Percentiles rank a stretch among this genome's conserved stretches.
These are phyloP conservation scores for Okamejei kenojei DNA, from an alignment of 2,797 vertebrate genomes.

Conservation along the genomic window DNA sequence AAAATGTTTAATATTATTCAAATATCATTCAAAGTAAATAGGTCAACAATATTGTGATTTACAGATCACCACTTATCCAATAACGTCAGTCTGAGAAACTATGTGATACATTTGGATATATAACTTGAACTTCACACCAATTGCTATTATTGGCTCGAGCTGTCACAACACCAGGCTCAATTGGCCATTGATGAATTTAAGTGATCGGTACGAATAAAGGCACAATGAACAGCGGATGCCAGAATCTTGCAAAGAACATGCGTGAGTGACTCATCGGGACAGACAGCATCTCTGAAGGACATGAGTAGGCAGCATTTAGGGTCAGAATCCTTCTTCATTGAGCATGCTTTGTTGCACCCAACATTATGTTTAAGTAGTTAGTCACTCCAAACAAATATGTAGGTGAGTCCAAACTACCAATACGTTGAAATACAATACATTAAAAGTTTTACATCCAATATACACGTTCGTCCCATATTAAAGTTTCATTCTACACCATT, in stretches of 20 bases:
- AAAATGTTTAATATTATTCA: neutral
- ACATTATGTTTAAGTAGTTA: neutral
- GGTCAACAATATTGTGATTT: neutral
- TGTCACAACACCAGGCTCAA: neutral
- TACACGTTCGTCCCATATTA: neutral
- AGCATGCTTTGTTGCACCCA: neutral
- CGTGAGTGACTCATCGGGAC: too few relatives aligned
- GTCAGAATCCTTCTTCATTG: too few relatives aligned
- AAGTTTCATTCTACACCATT: neutral
- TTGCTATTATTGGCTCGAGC: neutral
- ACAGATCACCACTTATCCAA: neutral
- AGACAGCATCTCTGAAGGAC: too few relatives aligned
- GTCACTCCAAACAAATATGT: neutral
- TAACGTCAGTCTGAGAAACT: neutral
- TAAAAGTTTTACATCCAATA: neutral
- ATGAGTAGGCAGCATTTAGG: too few relatives aligned
- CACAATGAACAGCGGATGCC: too few relatives aligned
- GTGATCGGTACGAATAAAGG: neutral
- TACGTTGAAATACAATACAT: neutral
- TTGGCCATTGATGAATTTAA: neutral
- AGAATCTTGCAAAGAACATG: too few relatives aligned
- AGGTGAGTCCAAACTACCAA: neutral
- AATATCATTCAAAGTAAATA: too few relatives aligned
- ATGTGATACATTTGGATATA: neutral
- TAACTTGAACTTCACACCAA: neutral